phyloP scores from a whole-genome alignment of 2,888 invertebrate species.

The Andrena bicolor region DNA sequence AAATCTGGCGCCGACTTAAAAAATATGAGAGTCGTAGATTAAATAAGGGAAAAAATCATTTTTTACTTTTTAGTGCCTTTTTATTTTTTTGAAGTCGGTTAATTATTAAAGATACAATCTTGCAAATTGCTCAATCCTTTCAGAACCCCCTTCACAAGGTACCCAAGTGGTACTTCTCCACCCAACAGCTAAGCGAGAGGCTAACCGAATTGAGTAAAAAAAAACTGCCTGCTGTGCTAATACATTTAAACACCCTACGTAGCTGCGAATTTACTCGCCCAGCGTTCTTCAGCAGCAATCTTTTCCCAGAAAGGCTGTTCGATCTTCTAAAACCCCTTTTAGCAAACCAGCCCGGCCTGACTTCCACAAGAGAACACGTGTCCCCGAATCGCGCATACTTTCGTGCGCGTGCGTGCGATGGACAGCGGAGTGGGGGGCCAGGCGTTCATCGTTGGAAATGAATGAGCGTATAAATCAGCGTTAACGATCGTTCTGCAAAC shows the following conservation, averaged over 20 bases:
- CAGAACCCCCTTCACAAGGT: not conserved
- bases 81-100: no score
- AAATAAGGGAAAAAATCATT: no score
- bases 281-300: not conserved
- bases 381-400: constrained; percentile 32
- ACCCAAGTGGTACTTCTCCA: not conserved
- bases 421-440: not conserved
- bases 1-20: no score
- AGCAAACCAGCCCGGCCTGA: constrained; percentile 18
- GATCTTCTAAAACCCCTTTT: constrained; percentile 32
- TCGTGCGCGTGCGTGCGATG: not conserved
- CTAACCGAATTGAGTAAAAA: not conserved
- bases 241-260: not conserved
- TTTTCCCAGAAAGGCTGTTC: not conserved
- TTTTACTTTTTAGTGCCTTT: no score
- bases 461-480: constrained; percentile 76
- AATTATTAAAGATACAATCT: no score
- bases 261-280: not conserved
- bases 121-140: no score
- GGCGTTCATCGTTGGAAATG: constrained; percentile 67
- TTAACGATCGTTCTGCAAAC: constrained; percentile 76
- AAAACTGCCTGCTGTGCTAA: not conserved
- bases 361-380: constrained; percentile 30
- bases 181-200: not conserved
- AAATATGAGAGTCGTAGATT: no score